Percentiles rank a stretch among this genome's conserved stretches.
phyloP scores from a whole-genome alignment of 2,113 vertebrate genomes.

The Pygoscelis adeliae region DNA sequence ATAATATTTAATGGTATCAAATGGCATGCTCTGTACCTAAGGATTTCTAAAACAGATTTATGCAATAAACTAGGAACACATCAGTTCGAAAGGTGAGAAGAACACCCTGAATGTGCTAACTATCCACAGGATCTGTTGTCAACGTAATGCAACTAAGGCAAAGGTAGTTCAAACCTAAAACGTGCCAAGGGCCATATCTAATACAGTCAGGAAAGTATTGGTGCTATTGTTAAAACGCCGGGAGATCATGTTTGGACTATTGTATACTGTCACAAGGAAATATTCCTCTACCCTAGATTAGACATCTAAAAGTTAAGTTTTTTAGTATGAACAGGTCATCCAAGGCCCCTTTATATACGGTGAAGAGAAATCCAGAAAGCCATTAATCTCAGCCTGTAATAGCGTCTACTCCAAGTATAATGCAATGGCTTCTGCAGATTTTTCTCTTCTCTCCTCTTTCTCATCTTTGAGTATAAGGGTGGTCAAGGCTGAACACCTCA shows the following conservation, averaged over 20 bases:
- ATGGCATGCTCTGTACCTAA: neutral
- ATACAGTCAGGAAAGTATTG: neutral
- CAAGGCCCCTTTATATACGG: neutral
- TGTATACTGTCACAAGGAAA: neutral
- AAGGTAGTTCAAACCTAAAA: neutral
- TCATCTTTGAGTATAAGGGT: neutral
- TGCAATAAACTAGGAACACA: neutral
- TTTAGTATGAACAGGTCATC: neutral
- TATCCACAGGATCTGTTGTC: neutral
- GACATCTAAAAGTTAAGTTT: neutral
- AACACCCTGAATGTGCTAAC: neutral
- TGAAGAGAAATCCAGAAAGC: neutral
- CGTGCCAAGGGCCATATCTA: neutral
- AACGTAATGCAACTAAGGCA: neutral
- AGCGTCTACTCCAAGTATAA: neutral
- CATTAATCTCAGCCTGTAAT: neutral
- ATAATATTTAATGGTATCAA: slow-evolving; percentile 9
- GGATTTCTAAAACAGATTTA: neutral
- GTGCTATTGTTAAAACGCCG: neutral
- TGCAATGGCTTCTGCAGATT: neutral
- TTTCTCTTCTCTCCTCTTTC: neutral
- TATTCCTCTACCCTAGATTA: neutral
- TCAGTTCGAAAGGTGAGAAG: neutral
- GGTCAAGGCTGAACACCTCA: neutral
- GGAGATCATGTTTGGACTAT: neutral